Conservation (phyloP, 2,888 invertebrate genomes). For the Caenorhabditis becei region DNA sequence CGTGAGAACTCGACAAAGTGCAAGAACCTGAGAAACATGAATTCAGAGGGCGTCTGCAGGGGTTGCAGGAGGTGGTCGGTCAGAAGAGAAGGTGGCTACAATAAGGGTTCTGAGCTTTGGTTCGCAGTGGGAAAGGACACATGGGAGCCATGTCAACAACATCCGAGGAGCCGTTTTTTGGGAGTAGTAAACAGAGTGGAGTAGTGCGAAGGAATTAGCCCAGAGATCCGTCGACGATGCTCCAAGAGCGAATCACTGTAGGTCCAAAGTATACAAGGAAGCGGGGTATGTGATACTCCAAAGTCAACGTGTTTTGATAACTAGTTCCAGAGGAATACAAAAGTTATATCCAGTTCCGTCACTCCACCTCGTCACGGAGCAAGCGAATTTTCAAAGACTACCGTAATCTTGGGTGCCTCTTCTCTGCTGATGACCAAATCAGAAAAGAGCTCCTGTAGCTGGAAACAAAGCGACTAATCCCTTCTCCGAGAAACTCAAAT, state of each 20-base stretch:
- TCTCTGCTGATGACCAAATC: background rate
- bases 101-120: background rate
- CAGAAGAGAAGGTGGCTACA: slow-evolving; percentile 2
- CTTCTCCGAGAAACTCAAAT: too few relatives aligned
- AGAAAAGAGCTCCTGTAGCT: background rate
- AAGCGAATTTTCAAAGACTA: too few relatives aligned
- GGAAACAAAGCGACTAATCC: too few relatives aligned
- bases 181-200: background rate
- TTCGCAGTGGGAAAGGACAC: slow-evolving; percentile 1
- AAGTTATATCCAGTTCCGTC: too few relatives aligned
- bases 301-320: too few relatives aligned
- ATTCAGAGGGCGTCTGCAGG: background rate
- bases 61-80: background rate
- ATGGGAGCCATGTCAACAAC: slow-evolving; percentile 7
- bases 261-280: too few relatives aligned
- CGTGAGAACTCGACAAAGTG: background rate
- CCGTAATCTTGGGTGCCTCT: too few relatives aligned
- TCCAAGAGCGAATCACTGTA: too few relatives aligned
- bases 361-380: too few relatives aligned
- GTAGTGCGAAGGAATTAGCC: background rate
- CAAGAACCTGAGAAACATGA: background rate
- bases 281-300: too few relatives aligned
- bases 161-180: background rate
- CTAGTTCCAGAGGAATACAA: too few relatives aligned
- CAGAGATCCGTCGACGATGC: background rate